phyloP scores from a whole-genome alignment of 2,797 vertebrate genomes.

The Chaenodraco wilsoni region DNA sequence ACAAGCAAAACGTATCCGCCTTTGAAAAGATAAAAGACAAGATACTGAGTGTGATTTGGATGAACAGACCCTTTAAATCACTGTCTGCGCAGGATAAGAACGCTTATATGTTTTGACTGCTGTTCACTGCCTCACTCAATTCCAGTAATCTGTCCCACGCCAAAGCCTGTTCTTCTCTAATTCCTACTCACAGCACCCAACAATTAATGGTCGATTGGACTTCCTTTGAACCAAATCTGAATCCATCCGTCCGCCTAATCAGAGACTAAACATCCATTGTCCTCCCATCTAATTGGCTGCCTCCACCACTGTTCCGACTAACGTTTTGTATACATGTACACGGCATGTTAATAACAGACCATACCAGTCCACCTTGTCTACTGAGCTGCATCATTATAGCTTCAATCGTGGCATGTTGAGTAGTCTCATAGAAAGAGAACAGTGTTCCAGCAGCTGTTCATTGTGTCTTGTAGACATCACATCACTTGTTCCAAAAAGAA shows the following conservation, averaged over 20 bases:
- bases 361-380: constrained; percentile 44
- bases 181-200: constrained; percentile 1
- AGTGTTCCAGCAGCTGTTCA: neutral
- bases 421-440: constrained; percentile 17
- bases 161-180: constrained; percentile 11
- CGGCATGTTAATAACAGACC: constrained; percentile 57
- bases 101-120: neutral
- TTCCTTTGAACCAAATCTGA: constrained; percentile 33
- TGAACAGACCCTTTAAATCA: constrained; percentile 7
- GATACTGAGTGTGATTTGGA: neutral
- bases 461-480: constrained; percentile 5
- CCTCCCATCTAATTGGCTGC: constrained; percentile 63
- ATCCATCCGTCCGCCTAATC: constrained; percentile 59
- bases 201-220: constrained; percentile 28
- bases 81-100: neutral
- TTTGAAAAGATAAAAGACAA: neutral
- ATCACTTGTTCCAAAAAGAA: constrained; percentile 25
- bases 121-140: constrained; percentile 8
- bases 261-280: constrained; percentile 60
- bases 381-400: constrained; percentile 37
- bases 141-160: neutral
- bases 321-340: constrained; percentile 43
- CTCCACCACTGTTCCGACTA: constrained; percentile 57
- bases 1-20: neutral
- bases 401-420: constrained; percentile 29